These are phyloP conservation scores for Hymenopus coronatus DNA, from an alignment of 2,888 invertebrate species.

Conservation along the genomic window DNA sequence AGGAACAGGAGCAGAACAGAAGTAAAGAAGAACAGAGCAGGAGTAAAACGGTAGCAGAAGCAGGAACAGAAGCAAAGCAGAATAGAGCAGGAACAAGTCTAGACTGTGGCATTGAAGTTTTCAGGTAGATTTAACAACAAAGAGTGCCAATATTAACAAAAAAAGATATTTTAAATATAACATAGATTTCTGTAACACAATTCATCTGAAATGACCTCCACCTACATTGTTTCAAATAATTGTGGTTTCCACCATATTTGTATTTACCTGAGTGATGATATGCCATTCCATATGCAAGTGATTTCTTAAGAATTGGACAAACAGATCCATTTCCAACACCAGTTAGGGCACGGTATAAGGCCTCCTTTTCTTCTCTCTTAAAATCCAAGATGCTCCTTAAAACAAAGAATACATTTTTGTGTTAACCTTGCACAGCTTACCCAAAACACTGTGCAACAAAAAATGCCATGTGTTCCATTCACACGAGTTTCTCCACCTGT, in stretches of 20 bases:
- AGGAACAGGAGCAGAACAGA: neutral
- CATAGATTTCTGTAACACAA: too few relatives aligned
- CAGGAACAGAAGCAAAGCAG: neutral
- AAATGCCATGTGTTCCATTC: too few relatives aligned
- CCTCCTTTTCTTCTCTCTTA: conserved; percentile 57
- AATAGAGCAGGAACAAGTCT: neutral
- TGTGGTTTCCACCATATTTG: neutral
- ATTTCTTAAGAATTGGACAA: conserved; percentile 63
- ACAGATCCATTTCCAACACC: conserved; percentile 64
- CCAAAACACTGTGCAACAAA: too few relatives aligned
- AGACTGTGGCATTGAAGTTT: too few relatives aligned
- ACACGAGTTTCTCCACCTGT: too few relatives aligned
- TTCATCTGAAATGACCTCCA: too few relatives aligned
- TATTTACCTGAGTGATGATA: conserved; percentile 80
- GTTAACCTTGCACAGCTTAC: too few relatives aligned
- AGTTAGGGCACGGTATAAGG: conserved; percentile 60
- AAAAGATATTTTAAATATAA: too few relatives aligned
- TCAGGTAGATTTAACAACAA: neutral
- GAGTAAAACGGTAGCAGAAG: neutral
- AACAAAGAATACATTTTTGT: conserved; percentile 1
- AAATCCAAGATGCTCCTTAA: conserved; percentile 55
- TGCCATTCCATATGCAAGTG: conserved; percentile 78
- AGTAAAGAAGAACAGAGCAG: neutral
- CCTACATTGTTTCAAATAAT: too few relatives aligned
- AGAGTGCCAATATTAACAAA: too few relatives aligned